Conservation (phyloP, 2,888 invertebrate genomes). For the Creontiades dilutus region DNA sequence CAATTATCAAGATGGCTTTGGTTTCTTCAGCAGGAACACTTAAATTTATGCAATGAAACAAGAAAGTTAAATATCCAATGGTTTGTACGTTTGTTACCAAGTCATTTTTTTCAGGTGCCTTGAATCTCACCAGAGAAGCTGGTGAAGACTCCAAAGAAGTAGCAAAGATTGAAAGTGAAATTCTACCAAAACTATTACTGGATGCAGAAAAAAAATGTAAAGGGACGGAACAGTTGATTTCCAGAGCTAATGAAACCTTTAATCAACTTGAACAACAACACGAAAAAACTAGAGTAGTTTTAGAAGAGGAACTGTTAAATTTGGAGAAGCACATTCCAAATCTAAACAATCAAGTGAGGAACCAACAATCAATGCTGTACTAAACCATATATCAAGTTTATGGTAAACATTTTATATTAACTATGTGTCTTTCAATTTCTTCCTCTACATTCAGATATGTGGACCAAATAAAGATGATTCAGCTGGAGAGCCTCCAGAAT, state of each 20-base stretch:
- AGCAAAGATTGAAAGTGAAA: conserved; percentile 77
- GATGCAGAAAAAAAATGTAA: conserved; percentile 83
- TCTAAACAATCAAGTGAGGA: conserved; percentile 87
- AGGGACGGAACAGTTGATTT: conserved; percentile 83
- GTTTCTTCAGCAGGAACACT: too few species aligned
- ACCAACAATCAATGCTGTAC: too few species aligned
- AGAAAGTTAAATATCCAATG: too few species aligned
- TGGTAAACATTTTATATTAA: too few species aligned
- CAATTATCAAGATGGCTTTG: too few species aligned
- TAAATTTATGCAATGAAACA: too few species aligned
- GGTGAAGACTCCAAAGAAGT: conserved; percentile 80
- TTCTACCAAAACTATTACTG: conserved; percentile 76
- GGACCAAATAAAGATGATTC: conserved; percentile 80
- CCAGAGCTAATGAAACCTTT: conserved; percentile 82
- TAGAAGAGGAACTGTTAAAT: conserved; percentile 83
- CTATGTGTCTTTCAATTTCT: background rate
- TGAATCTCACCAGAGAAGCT: conserved; percentile 92
- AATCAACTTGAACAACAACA: conserved; percentile 86
- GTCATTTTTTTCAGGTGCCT: conserved; percentile 82
- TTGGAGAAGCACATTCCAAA: conserved; percentile 88
- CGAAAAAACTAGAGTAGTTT: conserved; percentile 84
- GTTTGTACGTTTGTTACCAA: too few species aligned
- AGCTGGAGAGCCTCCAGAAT: conserved; percentile 84
- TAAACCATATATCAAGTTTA: background rate
- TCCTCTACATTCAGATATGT: conserved; percentile 82